Base-by-base conservation (phyloP, 2,888 invertebrate species). In the Metellina segmentata region DNA sequence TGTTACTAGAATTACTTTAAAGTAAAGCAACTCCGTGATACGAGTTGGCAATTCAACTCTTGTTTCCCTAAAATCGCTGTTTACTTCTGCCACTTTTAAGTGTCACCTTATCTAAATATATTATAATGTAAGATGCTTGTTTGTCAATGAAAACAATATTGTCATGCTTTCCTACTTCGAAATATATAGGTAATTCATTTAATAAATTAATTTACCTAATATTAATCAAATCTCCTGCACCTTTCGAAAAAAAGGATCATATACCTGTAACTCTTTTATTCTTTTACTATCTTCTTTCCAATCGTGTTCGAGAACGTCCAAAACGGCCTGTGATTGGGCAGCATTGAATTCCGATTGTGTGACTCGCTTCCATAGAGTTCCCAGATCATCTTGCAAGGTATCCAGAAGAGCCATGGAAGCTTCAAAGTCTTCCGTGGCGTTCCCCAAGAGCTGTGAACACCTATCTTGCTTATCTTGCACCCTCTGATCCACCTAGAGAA, bases 291-390 rank as follows among this genome's bases (percentile, higher is more conserved):
- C 91, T 20, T 96, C 1, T 96, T 96, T 77, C 94, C 97, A 96
- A 94, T 97, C 97, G 94, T 98, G 97, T 93, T 97, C 97, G 93
- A 97, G 95, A 94, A 97, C 95, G 53, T 97, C 96, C n/a, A 97
- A 96, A 90, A 97, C 97, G 0, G 97, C 97, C 85, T 96, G 96
- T 74, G 97, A 95, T 95, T 97, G 97, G 0, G 97, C 97, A 89
- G 97, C 96, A 94, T 97, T 96, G 87, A 97, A 96, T 94, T 97
- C 98, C 93, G 98, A 95, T 94, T 97, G 97, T 0, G 97, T 97
- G 90, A 98, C 96, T 8, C 93, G 93, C 91, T 93, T 93, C 75
- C 85, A 72, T 0, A 90, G n/a, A 90, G 16, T 78, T 20, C 48
- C 75, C 51, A 90, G 94, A n/a, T 94, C 93, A 70, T 89, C 89